Evolutionary conservation across 2,797 vertebrate species (phyloP).

Genomic region (Sarcoramphus papa): DNA sequence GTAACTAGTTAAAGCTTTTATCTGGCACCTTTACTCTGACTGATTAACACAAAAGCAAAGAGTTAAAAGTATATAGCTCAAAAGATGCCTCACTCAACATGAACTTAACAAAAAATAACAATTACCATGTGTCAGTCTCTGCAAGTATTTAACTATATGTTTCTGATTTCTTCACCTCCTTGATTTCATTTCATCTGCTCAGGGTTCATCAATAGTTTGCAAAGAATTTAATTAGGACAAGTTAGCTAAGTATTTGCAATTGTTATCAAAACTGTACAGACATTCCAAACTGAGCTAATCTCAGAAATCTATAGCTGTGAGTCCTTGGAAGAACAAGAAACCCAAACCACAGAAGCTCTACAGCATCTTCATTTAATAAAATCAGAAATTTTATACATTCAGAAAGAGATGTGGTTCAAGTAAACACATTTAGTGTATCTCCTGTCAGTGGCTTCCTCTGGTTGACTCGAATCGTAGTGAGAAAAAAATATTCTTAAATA

Average conservation of each 20-base stretch:
- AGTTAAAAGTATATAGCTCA: not conserved
- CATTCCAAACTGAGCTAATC: not conserved
- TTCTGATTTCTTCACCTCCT: not conserved
- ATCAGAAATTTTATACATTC: not conserved
- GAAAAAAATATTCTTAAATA: slow-evolving; percentile 64
- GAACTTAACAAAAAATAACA: not conserved
- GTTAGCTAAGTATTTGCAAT: not conserved
- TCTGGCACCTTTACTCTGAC: not conserved
- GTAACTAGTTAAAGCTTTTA: not conserved
- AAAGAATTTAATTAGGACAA: slow-evolving; percentile 2
- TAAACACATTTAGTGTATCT: slow-evolving; percentile 72
- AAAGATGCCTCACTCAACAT: not conserved
- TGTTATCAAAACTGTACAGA: not conserved
- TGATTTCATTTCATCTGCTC: not conserved
- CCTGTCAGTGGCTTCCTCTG: slow-evolving; percentile 74
- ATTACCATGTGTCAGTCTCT: not conserved
- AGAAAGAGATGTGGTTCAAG: not conserved
- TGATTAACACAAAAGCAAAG: not conserved
- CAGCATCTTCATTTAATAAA: not conserved
- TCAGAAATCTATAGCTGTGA: not conserved
- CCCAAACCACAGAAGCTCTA: not conserved
- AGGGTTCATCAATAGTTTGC: not conserved
- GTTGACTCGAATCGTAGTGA: slow-evolving; percentile 72
- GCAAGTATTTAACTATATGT: not conserved
- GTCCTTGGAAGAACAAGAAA: not conserved